Conservation (phyloP, 2,113 vertebrate species). For the Proterorhinus semilunaris region DNA sequence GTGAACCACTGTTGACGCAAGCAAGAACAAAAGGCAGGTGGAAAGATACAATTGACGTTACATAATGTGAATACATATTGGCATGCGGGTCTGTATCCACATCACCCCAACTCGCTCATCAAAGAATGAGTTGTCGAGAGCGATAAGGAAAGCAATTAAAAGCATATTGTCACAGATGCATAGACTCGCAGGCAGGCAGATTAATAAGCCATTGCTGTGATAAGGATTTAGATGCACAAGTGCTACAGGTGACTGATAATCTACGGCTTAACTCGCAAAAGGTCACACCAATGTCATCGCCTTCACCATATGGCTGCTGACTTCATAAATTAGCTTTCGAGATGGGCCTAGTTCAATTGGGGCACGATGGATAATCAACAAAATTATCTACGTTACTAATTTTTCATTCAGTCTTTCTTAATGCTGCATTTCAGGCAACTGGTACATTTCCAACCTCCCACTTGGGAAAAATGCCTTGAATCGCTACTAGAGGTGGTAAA, state of each 20-base stretch:
- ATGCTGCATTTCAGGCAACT: too few species aligned
- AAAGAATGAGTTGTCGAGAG: slow-evolving; percentile 11
- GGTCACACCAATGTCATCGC: background rate
- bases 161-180: slow-evolving; percentile 27
- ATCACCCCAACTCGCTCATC: slow-evolving; percentile 13
- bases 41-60: background rate
- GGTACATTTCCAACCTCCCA: too few species aligned
- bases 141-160: slow-evolving; percentile 54
- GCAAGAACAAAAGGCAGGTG: background rate
- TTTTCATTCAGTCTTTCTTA: too few species aligned
- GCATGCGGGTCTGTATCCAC: background rate
- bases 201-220: slow-evolving; percentile 28
- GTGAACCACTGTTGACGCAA: too few species aligned
- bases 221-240: slow-evolving; percentile 20
- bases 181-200: slow-evolving; percentile 25
- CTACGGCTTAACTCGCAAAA: background rate
- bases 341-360: background rate
- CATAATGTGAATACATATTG: background rate
- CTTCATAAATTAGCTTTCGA: background rate
- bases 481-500: too few species aligned
- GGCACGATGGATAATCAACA: too few species aligned
- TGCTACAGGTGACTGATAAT: slow-evolving; percentile 15
- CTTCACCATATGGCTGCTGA: too few species aligned
- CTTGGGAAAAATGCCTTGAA: too few species aligned
- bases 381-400: too few species aligned